Percentiles rank a stretch among this genome's conserved stretches.
These are phyloP conservation scores for Elephantulus edwardii DNA, from an alignment of 2,113 vertebrate species.

Conservation along the genomic window DNA sequence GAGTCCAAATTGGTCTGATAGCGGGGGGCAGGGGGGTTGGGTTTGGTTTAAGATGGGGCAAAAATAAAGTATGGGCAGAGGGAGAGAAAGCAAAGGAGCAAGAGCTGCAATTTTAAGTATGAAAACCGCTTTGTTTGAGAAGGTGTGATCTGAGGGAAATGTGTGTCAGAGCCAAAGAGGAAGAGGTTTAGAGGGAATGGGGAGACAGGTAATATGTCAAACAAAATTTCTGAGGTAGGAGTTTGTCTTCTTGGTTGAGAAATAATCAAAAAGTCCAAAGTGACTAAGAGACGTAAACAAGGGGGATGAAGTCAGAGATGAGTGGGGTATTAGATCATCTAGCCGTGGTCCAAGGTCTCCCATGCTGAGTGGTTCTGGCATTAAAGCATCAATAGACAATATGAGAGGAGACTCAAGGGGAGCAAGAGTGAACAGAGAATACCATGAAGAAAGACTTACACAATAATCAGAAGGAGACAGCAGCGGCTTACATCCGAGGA, in stretches of 20 bases:
- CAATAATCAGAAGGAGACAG: neutral
- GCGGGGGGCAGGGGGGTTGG: too few relatives aligned
- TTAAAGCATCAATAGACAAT: neutral
- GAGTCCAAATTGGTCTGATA: too few relatives aligned
- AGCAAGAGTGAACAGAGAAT: neutral
- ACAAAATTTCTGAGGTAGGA: neutral
- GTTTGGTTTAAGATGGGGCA: neutral
- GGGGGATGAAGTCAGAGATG: neutral
- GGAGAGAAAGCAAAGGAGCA: neutral
- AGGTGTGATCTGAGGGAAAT: neutral
- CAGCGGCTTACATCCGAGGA: neutral
- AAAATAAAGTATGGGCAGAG: neutral
- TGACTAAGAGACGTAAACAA: neutral
- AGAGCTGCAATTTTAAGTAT: neutral
- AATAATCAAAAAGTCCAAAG: neutral
- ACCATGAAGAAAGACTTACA: neutral
- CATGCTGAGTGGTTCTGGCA: neutral
- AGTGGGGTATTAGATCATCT: neutral
- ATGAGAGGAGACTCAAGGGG: neutral
- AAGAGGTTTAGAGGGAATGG: neutral
- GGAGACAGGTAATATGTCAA: neutral
- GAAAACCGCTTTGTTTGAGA: neutral
- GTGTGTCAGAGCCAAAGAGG: neutral
- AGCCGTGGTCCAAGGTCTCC: neutral
- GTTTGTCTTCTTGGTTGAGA: neutral